A percentile compares a stretch with the other conserved stretches of the same genome.
Evolutionary conservation across 2,888 invertebrate genomes (phyloP).

Genomic region (Drosophila affinis): DNA sequence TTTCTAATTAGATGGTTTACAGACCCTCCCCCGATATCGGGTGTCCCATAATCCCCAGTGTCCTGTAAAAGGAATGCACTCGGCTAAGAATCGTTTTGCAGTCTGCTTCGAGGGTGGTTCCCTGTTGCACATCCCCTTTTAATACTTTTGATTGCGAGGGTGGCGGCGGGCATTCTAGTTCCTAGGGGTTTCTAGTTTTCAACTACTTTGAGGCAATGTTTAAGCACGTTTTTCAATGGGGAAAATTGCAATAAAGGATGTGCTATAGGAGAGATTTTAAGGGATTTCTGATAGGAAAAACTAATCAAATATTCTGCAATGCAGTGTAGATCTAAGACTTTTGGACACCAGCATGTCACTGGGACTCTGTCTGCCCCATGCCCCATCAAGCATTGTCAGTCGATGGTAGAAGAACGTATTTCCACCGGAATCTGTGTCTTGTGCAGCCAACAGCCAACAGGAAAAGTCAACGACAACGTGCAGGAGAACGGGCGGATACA

Average conservation of each 20-base stretch:
- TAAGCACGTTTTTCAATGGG: neutral
- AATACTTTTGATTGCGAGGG: conserved; percentile 1
- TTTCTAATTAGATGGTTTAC: conserved; percentile 59
- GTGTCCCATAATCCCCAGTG: conserved; percentile 19
- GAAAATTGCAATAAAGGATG: neutral
- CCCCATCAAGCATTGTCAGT: conserved; percentile 92
- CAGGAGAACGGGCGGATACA: conserved; percentile 87
- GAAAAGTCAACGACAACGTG: conserved; percentile 97
- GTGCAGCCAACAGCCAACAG: conserved; percentile 94
- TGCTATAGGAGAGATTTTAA: neutral
- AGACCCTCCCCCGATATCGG: neutral
- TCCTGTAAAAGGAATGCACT: conserved; percentile 1
- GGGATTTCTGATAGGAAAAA: neutral
- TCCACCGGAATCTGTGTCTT: conserved; percentile 88
- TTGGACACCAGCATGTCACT: conserved; percentile 94
- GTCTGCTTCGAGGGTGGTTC: conserved; percentile 8
- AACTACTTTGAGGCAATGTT: neutral
- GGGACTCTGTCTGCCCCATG: conserved; percentile 90
- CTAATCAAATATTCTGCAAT: too few species aligned
- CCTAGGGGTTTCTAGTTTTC: neutral
- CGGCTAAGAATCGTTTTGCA: conserved; percentile 4
- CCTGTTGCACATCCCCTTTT: conserved; percentile 6
- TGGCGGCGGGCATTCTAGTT: neutral
- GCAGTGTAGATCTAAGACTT: conserved; percentile 85
- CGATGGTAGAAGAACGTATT: conserved; percentile 97